Percentiles rank a stretch among this genome's conserved stretches.
Conservation (phyloP, 1,140 invertebrate genomes). For the Saccostrea glomerata region DNA sequence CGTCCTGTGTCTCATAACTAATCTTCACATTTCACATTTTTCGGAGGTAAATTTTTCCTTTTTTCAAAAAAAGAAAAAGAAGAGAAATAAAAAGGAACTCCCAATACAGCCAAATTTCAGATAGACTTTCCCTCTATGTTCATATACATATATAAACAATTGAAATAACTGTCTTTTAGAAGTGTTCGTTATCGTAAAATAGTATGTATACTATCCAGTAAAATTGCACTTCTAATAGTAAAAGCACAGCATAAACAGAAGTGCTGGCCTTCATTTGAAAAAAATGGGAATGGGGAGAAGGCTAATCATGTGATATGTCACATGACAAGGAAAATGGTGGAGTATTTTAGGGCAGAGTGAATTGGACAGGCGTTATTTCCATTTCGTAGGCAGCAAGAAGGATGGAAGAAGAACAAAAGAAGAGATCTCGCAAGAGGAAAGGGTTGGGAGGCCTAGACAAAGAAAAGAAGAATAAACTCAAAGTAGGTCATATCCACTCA, state of each 20-base stretch:
- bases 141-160: neutral
- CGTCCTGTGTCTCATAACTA: constrained; percentile 27
- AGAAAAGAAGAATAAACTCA: constrained; percentile 78
- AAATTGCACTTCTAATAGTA: constrained; percentile 7
- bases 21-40: constrained; percentile 31
- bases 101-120: neutral
- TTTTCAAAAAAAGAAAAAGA: neutral
- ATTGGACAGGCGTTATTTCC: constrained; percentile 21
- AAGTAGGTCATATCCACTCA: constrained; percentile 65
- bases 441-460: constrained; percentile 76
- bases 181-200: neutral
- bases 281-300: neutral
- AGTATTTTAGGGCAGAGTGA: neutral
- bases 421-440: constrained; percentile 77
- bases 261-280: neutral
- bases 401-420: constrained; percentile 73
- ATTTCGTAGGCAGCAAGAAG: constrained; percentile 61
- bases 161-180: constrained; percentile 25
- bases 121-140: neutral
- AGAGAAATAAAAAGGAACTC: neutral
- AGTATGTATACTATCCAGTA: neutral
- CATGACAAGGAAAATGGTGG: neutral
- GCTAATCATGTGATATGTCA: neutral
- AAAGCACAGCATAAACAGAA: neutral
- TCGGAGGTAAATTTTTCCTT: neutral